A percentile compares a stretch with the other conserved stretches of the same genome.
Evolutionary conservation across 2,888 invertebrate species (phyloP).

Genomic region (Leptinotarsa tumamoca): DNA sequence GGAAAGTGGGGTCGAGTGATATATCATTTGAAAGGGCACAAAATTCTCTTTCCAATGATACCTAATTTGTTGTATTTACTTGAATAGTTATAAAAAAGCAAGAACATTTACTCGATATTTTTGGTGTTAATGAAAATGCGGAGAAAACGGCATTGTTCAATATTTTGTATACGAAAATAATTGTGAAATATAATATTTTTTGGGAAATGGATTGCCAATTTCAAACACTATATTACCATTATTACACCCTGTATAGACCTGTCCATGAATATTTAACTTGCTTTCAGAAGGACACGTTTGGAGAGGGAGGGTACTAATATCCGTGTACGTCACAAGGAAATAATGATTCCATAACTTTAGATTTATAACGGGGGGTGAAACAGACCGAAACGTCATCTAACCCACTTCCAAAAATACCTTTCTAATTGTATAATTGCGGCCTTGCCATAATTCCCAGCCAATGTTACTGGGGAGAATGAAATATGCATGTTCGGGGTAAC

Average conservation of each 20-base stretch:
- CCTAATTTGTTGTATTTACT: no score
- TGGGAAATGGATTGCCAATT: no score
- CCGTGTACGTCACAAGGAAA: background rate
- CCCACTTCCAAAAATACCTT: conserved; percentile 40
- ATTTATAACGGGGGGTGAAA: conserved; percentile 4
- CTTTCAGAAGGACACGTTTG: background rate
- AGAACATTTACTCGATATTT: no score
- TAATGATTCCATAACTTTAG: conserved; percentile 11
- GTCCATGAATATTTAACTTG: conserved; percentile 3
- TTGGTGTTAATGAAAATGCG: no score
- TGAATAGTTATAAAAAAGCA: no score
- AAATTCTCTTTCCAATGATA: no score
- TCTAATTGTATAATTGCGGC: conserved; percentile 64
- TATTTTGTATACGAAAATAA: no score
- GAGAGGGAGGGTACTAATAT: background rate
- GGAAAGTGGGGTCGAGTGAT: no score
- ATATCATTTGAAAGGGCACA: no score
- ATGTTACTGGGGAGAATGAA: conserved; percentile 60
- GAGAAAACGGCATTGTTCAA: no score
- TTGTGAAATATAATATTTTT: no score
- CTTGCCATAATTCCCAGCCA: conserved; percentile 61
- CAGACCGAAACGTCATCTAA: conserved; percentile 26
- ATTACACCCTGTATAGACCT: background rate
- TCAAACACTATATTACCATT: background rate
- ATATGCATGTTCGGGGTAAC: conserved; percentile 60